Conservation (phyloP, 1,140 invertebrate genomes). For the Drosophila gunungcola region DNA sequence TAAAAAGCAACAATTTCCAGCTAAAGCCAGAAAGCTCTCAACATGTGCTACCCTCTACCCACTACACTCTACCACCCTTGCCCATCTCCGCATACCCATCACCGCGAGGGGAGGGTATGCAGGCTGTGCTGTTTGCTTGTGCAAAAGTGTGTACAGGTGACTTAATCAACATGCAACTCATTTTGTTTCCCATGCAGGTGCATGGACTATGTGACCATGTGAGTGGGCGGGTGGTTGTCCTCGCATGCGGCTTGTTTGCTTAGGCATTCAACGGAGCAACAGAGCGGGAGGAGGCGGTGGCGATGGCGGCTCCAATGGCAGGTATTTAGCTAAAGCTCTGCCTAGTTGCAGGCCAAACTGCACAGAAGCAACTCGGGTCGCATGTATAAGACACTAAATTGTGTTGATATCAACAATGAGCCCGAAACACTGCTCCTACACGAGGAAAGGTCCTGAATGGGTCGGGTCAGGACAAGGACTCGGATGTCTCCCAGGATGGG, state of each 20-base stretch:
- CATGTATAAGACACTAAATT: constrained; percentile 80
- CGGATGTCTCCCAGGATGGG: constrained; percentile 25
- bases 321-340: constrained; percentile 75
- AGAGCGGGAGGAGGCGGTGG: constrained; percentile 11
- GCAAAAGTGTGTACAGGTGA: constrained; percentile 80
- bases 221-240: constrained; percentile 11
- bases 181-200: constrained; percentile 72
- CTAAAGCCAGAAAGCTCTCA: constrained; percentile 70
- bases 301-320: constrained; percentile 30
- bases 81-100: background rate
- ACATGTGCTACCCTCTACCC: constrained; percentile 8
- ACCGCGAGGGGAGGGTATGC: constrained; percentile 3
- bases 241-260: constrained; percentile 54
- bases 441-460: constrained; percentile 38
- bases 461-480: constrained; percentile 45
- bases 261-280: constrained; percentile 22
- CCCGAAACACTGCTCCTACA: constrained; percentile 70
- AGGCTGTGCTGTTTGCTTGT: constrained; percentile 55
- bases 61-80: no score
- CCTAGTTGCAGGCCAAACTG: constrained; percentile 57
- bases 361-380: constrained; percentile 36
- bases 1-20: constrained; percentile 75
- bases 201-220: constrained; percentile 28
- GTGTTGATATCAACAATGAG: constrained; percentile 83
- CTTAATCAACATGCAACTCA: constrained; percentile 83